These are phyloP conservation scores for Lagorchestes hirsutus DNA, from an alignment of 2,797 vertebrate genomes.

Conservation along the genomic window DNA sequence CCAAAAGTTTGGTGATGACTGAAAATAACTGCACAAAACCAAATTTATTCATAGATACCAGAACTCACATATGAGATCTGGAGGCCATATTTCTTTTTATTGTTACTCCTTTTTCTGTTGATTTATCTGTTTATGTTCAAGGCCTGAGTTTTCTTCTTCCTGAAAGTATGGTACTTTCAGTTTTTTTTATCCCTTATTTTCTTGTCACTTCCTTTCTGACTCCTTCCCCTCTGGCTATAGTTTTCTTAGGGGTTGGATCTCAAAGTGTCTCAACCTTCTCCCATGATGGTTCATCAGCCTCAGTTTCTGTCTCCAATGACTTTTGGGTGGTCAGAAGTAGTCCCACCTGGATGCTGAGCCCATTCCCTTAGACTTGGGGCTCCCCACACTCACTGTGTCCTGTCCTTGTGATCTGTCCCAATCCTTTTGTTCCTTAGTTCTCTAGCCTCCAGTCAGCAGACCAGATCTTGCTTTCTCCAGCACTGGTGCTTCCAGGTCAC, in stretches of 20 bases:
- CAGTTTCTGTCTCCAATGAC: background rate
- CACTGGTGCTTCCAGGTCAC: background rate
- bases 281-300: background rate
- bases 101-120: background rate
- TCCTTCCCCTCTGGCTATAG: background rate
- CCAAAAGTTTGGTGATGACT: background rate
- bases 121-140: background rate
- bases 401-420: background rate
- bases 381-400: background rate
- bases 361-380: background rate
- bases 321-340: background rate
- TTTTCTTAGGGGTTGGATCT: background rate
- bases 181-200: background rate
- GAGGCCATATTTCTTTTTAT: background rate
- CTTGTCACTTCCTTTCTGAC: background rate
- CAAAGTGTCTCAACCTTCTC: background rate
- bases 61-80: background rate
- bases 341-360: background rate
- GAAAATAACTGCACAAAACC: background rate
- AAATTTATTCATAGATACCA: background rate
- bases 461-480: background rate
- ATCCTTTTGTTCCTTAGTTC: background rate
- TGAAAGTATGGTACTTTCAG: background rate
- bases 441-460: background rate
- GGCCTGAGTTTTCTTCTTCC: background rate